Evolutionary conservation across 2,797 vertebrate species (phyloP).

Genomic region (Cryptoprocta ferox): DNA sequence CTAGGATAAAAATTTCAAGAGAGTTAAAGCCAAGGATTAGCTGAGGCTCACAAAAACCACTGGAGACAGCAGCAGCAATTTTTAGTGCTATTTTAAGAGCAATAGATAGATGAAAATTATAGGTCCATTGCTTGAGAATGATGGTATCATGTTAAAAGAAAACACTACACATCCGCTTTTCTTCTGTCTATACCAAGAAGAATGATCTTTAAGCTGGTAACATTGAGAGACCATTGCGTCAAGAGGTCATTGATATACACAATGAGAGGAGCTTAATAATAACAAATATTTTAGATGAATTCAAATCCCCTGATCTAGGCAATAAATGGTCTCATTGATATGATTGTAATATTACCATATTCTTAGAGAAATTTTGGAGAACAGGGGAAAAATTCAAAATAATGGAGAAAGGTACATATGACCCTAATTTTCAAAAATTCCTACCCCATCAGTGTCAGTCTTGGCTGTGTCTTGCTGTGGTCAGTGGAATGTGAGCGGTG

Average conservation of each 20-base stretch:
- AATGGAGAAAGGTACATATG: neutral
- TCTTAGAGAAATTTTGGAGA: slow-evolving; percentile 40
- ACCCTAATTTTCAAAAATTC: neutral
- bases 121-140: slow-evolving; percentile 69
- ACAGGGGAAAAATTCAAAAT: neutral
- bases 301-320: neutral
- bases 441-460: neutral
- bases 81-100: slow-evolving; percentile 79
- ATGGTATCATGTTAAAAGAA: slow-evolving; percentile 67
- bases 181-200: slow-evolving; percentile 44
- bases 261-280: neutral
- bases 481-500: neutral
- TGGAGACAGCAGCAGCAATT: slow-evolving; percentile 61
- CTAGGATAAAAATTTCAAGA: slow-evolving; percentile 30
- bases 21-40: slow-evolving; percentile 64
- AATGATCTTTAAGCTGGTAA: slow-evolving; percentile 34
- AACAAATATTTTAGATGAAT: slow-evolving; percentile 41
- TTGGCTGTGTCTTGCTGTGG: neutral
- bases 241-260: slow-evolving; percentile 9
- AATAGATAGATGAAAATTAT: slow-evolving; percentile 80
- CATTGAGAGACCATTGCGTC: slow-evolving; percentile 6
- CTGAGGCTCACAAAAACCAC: slow-evolving; percentile 69
- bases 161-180: slow-evolving; percentile 53
- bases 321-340: neutral
- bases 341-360: neutral